A percentile compares a stretch with the other conserved stretches of the same genome.
Evolutionary conservation across 2,888 invertebrate species (phyloP).

Genomic region (Eupithecia subumbrata): DNA sequence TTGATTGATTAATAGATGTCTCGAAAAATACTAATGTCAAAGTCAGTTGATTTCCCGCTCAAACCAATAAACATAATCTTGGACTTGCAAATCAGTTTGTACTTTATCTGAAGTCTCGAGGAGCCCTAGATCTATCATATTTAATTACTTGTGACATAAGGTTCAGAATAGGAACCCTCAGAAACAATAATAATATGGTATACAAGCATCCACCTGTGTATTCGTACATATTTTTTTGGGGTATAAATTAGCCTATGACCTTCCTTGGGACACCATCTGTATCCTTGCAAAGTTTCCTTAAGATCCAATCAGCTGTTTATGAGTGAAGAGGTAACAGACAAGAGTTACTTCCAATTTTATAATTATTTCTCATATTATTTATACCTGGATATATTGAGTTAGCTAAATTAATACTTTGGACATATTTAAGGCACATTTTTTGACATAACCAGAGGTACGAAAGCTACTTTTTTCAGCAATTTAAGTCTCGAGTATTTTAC

Average conservation of each 20-base stretch:
- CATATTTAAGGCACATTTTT: not conserved
- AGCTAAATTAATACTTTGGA: not conserved
- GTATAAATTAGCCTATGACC: not conserved
- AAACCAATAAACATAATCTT: no score
- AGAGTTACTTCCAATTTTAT: no score
- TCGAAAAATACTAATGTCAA: no score
- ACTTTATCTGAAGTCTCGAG: no score
- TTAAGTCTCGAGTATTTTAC: not conserved
- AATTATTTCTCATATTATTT: not conserved
- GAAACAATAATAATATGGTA: no score
- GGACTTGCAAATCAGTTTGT: no score
- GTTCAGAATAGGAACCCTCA: no score
- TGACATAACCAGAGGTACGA: not conserved
- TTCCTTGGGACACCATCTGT: not conserved
- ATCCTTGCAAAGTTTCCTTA: not conserved
- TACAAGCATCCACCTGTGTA: not conserved
- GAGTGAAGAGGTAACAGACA: not conserved
- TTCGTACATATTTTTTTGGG: not conserved
- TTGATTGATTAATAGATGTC: no score
- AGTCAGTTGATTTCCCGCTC: no score
- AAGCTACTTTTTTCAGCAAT: not conserved
- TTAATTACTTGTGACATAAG: no score
- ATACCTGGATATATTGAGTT: not conserved
- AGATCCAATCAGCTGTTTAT: not conserved
- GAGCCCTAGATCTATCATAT: no score